Percentiles rank a stretch among this genome's conserved stretches.
phyloP scores from a whole-genome alignment of 2,797 vertebrate genomes.

The Eulemur albifrons region DNA sequence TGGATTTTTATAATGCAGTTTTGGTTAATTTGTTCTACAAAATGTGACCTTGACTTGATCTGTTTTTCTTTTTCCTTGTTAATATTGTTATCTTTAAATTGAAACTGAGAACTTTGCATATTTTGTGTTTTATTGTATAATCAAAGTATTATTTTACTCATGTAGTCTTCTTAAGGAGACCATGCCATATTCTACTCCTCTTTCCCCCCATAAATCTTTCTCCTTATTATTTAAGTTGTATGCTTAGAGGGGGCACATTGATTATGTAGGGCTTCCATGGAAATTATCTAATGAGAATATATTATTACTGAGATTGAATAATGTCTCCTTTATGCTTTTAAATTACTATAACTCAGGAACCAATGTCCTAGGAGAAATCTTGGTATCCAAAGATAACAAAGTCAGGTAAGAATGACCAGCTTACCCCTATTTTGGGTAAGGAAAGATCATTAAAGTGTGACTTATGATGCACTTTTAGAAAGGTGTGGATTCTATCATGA shows the following conservation, averaged over 20 bases:
- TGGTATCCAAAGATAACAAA: not conserved
- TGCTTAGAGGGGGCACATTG: not conserved
- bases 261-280: not conserved
- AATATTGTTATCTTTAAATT: slow-evolving; percentile 13
- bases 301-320: not conserved
- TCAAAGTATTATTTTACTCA: not conserved
- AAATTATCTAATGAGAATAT: not conserved
- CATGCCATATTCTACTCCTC: not conserved
- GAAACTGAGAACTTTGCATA: not conserved
- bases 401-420: not conserved
- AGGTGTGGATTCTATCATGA: not conserved
- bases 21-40: not conserved
- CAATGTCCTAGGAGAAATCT: not conserved
- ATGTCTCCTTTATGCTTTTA: not conserved
- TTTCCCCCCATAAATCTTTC: not conserved
- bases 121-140: not conserved
- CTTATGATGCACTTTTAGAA: not conserved
- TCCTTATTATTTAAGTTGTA: not conserved
- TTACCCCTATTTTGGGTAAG: not conserved
- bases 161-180: not conserved
- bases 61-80: not conserved
- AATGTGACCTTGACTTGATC: not conserved
- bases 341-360: not conserved
- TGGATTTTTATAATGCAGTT: not conserved
- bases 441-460: not conserved